phyloP scores from a whole-genome alignment of 2,113 vertebrate species.

The Cervus canadensis region DNA sequence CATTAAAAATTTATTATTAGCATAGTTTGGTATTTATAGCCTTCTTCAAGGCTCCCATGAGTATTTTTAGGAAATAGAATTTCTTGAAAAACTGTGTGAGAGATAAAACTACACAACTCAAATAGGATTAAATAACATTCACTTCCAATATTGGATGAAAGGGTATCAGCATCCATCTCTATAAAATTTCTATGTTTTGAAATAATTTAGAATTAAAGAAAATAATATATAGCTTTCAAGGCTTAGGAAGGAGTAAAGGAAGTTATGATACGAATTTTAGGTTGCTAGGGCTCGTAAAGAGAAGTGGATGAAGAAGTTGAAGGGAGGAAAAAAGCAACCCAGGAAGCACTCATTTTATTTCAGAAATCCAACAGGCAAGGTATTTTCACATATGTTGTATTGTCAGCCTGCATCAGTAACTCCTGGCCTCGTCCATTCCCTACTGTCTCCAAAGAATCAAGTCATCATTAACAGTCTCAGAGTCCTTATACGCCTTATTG shows the following conservation, averaged over 20 bases:
- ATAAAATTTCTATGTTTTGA: background rate
- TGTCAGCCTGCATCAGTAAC: background rate
- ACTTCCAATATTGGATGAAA: background rate
- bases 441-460: slow-evolving; percentile 75
- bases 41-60: background rate
- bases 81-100: background rate
- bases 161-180: background rate
- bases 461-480: slow-evolving; percentile 63
- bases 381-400: background rate
- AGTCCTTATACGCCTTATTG: slow-evolving; percentile 20
- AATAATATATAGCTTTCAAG: background rate
- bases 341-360: background rate
- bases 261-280: background rate
- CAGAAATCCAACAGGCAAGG: background rate
- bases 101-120: background rate
- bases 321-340: background rate
- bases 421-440: slow-evolving; percentile 84
- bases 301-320: background rate
- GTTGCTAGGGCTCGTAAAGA: background rate
- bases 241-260: background rate
- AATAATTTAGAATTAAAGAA: background rate
- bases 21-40: background rate
- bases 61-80: background rate
- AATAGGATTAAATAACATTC: background rate
- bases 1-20: background rate